phyloP scores from a whole-genome alignment of 2,888 invertebrate genomes.

The Serrognathus titanus region DNA sequence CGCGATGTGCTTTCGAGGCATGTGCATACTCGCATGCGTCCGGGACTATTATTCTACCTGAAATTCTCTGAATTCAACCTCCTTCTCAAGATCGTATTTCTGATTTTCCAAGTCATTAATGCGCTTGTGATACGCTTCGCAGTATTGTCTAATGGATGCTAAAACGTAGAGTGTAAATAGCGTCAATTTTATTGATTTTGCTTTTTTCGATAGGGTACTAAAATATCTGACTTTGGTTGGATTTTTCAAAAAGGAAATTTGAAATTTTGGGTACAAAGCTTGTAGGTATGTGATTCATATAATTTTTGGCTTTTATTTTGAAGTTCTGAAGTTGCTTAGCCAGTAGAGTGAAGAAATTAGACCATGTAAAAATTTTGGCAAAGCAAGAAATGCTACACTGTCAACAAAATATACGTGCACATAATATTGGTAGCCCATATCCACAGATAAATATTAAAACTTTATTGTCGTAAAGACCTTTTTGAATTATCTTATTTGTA shows the following conservation, averaged over 20 bases:
- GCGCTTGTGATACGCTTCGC: conserved; percentile 74
- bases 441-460: not conserved
- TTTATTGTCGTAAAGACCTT: no score
- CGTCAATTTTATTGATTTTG: not conserved
- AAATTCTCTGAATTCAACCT: conserved; percentile 91
- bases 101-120: conserved; percentile 79
- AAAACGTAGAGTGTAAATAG: conserved; percentile 22
- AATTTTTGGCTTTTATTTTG: not conserved
- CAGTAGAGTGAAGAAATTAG: not conserved
- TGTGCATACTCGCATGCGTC: conserved; percentile 29
- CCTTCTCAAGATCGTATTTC: conserved; percentile 98
- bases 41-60: conserved; percentile 64
- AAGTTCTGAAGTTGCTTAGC: not conserved
- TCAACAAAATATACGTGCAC: conserved; percentile 1
- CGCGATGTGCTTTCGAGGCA: conserved; percentile 20
- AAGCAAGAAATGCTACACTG: not conserved
- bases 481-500: no score
- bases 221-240: no score
- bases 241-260: not conserved
- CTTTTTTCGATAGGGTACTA: no score
- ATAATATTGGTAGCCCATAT: not conserved
- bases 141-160: conserved; percentile 44
- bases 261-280: not conserved
- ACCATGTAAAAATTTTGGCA: not conserved
- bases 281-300: not conserved